Evolutionary conservation across 2,797 vertebrate genomes (phyloP).

Genomic region (Buphagus erythrorhynchus): DNA sequence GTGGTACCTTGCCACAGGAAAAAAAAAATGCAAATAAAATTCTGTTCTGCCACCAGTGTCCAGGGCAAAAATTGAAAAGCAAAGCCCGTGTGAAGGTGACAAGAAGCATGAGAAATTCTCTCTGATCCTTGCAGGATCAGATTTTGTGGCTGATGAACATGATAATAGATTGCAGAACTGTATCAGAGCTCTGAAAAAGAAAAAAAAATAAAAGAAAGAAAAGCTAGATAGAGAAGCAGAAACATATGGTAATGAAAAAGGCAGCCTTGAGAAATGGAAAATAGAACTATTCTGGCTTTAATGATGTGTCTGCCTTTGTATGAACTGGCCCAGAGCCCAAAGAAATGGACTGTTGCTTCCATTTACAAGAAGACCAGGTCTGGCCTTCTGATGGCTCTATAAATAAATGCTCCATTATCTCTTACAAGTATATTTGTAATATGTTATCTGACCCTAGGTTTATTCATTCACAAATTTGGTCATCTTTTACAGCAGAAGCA

Average conservation of each 20-base stretch:
- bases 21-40: background rate
- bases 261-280: background rate
- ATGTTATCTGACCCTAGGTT: background rate
- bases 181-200: background rate
- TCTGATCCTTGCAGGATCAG: background rate
- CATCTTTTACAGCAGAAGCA: background rate
- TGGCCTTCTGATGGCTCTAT: constrained; percentile 8
- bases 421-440: constrained; percentile 7
- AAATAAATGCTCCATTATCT: constrained; percentile 49
- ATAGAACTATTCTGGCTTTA: background rate
- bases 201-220: background rate
- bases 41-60: background rate
- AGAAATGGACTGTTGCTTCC: constrained; percentile 15
- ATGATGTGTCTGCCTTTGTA: constrained; percentile 28
- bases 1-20: background rate
- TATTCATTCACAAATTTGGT: constrained; percentile 40
- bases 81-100: background rate
- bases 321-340: constrained; percentile 33
- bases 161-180: background rate
- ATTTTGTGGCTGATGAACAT: background rate
- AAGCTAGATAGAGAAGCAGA: background rate
- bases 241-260: background rate
- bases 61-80: background rate
- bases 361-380: background rate
- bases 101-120: background rate